Evolutionary conservation across 2,113 vertebrate genomes (phyloP).

Genomic region (Desmodus rotundus): DNA sequence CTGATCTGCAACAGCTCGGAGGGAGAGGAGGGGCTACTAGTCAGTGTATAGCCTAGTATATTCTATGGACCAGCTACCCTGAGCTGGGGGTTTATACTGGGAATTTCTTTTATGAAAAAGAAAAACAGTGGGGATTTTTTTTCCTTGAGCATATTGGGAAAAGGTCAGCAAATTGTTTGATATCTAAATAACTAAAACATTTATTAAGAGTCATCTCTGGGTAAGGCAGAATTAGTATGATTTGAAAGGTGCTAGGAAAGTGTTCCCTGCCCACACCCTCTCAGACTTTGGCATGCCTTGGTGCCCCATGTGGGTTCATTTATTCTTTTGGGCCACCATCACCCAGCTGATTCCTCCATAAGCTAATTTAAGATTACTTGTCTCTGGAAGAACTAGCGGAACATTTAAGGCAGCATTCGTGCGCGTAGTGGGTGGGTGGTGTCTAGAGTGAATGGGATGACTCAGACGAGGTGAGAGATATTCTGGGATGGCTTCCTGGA

Average conservation of each 20-base stretch:
- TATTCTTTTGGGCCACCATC: not conserved
- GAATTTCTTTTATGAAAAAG: constrained; percentile 14
- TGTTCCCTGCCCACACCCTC: not conserved
- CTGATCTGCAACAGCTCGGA: not conserved
- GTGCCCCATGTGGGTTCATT: not conserved
- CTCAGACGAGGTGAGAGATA: constrained; percentile 37
- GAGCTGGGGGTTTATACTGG: not conserved
- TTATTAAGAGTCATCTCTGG: not conserved
- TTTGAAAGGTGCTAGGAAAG: constrained; percentile 29
- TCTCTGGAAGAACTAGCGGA: constrained; percentile 37
- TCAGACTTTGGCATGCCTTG: not conserved
- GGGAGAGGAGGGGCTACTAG: not conserved
- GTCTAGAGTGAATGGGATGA: constrained; percentile 61
- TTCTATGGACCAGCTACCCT: not conserved
- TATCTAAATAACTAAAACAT: constrained; percentile 30
- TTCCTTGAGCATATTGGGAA: not conserved
- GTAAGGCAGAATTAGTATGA: not conserved
- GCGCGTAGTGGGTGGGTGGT: not conserved
- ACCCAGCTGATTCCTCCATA: constrained; percentile 17
- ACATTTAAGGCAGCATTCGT: not conserved
- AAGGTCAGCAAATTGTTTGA: not conserved
- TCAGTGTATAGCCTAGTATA: not conserved
- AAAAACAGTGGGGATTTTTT: not conserved
- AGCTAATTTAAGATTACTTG: constrained; percentile 61
- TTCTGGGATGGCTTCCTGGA: constrained; percentile 61